Evolutionary conservation across 2,797 vertebrate genomes (phyloP).

Genomic region (Pampus argenteus): DNA sequence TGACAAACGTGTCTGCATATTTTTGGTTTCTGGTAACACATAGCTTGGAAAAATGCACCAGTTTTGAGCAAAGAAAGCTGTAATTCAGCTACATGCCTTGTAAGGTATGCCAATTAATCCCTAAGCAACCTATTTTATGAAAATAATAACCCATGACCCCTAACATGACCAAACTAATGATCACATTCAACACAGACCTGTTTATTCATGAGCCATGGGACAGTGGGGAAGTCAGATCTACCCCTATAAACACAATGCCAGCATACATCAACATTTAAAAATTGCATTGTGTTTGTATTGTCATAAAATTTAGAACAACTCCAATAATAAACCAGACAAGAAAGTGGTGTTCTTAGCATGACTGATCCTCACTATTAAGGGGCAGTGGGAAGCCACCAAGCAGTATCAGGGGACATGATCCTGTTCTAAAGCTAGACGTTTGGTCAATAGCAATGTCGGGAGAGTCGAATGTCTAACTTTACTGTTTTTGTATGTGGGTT

Average conservation of each 20-base stretch:
- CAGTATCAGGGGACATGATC: neutral
- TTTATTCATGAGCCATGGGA: conserved; percentile 46
- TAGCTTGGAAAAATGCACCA: neutral
- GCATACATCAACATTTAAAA: conserved; percentile 3
- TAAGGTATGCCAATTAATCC: neutral
- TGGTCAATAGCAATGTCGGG: conserved; percentile 3
- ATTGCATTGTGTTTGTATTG: neutral
- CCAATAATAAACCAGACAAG: neutral
- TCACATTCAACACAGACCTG: conserved; percentile 31
- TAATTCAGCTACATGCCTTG: conserved; percentile 25
- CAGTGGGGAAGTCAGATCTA: neutral
- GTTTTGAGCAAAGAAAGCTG: conserved; percentile 2
- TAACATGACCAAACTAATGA: conserved; percentile 36
- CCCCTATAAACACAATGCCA: neutral
- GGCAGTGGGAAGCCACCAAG: neutral
- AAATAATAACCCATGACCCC: conserved; percentile 43
- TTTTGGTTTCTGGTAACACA: neutral
- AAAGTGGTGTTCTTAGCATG: conserved; percentile 3
- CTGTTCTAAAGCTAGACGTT: neutral
- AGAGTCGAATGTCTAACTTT: no score
- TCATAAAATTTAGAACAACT: neutral
- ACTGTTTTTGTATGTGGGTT: no score
- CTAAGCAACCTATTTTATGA: conserved; percentile 27
- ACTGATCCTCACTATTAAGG: neutral
- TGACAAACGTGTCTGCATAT: neutral